Conservation (phyloP, 1,140 invertebrate genomes). For the Nephotettix cincticeps region DNA sequence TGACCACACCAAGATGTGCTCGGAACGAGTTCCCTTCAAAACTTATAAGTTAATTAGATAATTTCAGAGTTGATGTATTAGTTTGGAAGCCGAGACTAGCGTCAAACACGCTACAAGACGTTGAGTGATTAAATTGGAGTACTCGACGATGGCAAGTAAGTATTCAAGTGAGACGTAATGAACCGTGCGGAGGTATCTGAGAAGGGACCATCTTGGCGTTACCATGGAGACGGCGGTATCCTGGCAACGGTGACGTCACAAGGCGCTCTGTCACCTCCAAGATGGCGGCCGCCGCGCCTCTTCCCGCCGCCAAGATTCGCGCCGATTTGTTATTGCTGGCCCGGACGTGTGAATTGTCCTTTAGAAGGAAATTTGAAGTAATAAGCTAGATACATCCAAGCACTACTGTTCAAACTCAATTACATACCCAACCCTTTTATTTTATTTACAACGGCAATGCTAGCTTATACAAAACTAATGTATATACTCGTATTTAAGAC, state of each 20-base stretch:
- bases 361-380: no score
- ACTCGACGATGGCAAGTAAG: constrained; percentile 2
- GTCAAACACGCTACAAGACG: neutral
- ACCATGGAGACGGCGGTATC: constrained; percentile 18
- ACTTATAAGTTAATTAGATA: neutral
- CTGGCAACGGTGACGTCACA: constrained; percentile 24
- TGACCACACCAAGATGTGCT: no score
- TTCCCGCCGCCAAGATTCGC: neutral
- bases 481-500: no score
- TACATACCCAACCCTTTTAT: no score
- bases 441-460: no score
- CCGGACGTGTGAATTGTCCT: no score
- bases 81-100: neutral
- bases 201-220: constrained; percentile 20
- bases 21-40: no score
- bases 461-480: no score
- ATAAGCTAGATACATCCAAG: no score
- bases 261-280: constrained; percentile 22
- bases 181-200: constrained; percentile 11
- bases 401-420: no score
- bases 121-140: neutral
- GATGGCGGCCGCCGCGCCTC: constrained; percentile 15
- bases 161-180: constrained; percentile 20
- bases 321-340: no score
- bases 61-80: constrained; percentile 4